These are phyloP conservation scores for Rhinella marina DNA, from an alignment of 2,797 vertebrate species.

Conservation along the genomic window DNA sequence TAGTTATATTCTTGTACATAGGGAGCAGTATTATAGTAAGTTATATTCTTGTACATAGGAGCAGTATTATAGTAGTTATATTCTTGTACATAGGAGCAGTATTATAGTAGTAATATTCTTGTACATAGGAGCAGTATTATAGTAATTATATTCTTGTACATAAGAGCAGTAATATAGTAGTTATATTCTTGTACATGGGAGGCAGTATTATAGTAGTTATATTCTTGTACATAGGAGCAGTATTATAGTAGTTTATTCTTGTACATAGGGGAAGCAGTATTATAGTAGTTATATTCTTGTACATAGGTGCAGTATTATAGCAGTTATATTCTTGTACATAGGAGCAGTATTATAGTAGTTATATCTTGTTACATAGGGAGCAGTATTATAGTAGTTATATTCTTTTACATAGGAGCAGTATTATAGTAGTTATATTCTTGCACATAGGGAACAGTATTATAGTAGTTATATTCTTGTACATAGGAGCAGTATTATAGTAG, in stretches of 20 bases:
- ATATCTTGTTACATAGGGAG: no score
- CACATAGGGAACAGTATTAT: neutral
- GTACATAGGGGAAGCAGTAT: no score
- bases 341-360: no score
- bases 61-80: constrained; percentile 21
- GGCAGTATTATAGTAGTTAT: constrained; percentile 24
- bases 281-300: no score
- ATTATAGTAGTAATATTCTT: constrained; percentile 15
- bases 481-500: neutral
- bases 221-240: constrained; percentile 2
- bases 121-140: constrained; percentile 15
- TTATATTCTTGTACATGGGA: constrained; percentile 11
- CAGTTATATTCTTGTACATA: no score
- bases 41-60: constrained; percentile 14
- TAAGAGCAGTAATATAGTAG: constrained; percentile 7
- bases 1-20: no score
- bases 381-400: no score
- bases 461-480: neutral
- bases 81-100: constrained; percentile 11
- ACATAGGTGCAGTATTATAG: no score
- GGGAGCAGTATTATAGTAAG: constrained; percentile 14
- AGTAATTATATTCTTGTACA: constrained; percentile 7
- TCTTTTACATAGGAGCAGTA: neutral
- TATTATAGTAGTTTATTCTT: no score
- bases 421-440: constrained; percentile 4